Evolutionary conservation across 1,140 invertebrate species (phyloP), one percentile per base, ranked within the genome.

Genomic region (Brachionus rotundiformis): DNA sequence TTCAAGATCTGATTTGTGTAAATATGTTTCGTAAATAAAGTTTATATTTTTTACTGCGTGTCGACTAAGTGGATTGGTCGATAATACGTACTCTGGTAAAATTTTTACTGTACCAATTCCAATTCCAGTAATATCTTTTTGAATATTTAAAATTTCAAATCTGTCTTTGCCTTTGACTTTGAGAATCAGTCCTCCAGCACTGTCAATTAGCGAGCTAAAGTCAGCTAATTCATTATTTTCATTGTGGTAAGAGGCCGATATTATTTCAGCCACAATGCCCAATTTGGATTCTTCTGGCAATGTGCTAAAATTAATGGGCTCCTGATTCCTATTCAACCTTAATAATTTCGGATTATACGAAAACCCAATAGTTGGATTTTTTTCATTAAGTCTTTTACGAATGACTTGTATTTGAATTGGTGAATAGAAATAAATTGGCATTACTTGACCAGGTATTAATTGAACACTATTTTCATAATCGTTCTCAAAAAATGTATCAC

Each of bases 371-470:
- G 31, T 79, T 4, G 76, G 76, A 54, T 79, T 63, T 27, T 79
- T 54, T 16, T 33, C 47, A 11, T 59, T 10, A 25, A 79, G 23
- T 25, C 76, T 47, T 36, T 59, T 54, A 2, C 76, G 44, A 10
- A 79, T 54, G 7, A 79, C 31, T 59, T 63, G 76, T 11, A 79
- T 79, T 59, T 79, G 76, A 23, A 63, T 33, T 31, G 76, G 47
- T 11, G 44, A 33, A 29, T 79, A 79, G 13, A 79, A 79, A 79
- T 63, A 59, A 39, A 79, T 54, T 4, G 76, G 76, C 76, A 79
- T 79, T 29, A 79, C 59, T 79, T 79, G 76, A 59, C 76, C 76
- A 19, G 76, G 76, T 33, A 79, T 79, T 11, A 79, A 39, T 79
- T 79, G 76, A 29, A 79, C 76, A 59, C 31, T 59, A 25, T 79